phyloP scores from a whole-genome alignment of 2,113 vertebrate species.

The Crotophaga sulcirostris region DNA sequence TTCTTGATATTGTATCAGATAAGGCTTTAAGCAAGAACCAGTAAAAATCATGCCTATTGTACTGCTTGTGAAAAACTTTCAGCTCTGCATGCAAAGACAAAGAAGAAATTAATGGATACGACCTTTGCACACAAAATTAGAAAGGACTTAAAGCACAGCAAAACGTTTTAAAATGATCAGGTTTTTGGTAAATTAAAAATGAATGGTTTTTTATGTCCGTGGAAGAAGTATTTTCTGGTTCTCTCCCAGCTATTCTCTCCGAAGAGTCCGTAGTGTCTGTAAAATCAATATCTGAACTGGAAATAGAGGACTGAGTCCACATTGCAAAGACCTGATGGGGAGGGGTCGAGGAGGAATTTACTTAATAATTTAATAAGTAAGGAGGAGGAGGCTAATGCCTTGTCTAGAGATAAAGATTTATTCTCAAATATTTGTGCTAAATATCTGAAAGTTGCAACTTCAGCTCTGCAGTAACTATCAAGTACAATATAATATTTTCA shows the following conservation, averaged over 20 bases:
- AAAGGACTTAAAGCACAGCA: neutral
- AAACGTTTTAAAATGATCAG: neutral
- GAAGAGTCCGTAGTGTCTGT: neutral
- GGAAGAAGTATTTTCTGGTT: neutral
- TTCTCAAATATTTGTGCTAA: neutral
- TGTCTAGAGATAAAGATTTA: neutral
- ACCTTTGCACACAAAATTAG: neutral
- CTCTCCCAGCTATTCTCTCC: neutral
- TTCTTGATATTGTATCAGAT: neutral
- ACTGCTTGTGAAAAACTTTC: neutral
- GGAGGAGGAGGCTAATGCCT: neutral
- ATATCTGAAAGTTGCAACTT: neutral
- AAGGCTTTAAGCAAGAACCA: neutral
- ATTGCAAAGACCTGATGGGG: neutral
- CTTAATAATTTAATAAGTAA: neutral
- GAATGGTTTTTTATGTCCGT: neutral
- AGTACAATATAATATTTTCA: neutral
- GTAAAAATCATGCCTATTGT: neutral
- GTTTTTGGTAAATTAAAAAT: neutral
- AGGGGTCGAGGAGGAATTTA: accelerated
- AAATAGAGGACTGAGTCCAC: neutral
- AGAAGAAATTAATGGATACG: neutral
- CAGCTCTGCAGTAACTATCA: neutral
- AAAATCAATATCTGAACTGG: neutral
- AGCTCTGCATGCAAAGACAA: neutral